A percentile compares a stretch with the other conserved stretches of the same genome.
phyloP scores from a whole-genome alignment of 2,797 vertebrate genomes.

The Momotus momota region DNA sequence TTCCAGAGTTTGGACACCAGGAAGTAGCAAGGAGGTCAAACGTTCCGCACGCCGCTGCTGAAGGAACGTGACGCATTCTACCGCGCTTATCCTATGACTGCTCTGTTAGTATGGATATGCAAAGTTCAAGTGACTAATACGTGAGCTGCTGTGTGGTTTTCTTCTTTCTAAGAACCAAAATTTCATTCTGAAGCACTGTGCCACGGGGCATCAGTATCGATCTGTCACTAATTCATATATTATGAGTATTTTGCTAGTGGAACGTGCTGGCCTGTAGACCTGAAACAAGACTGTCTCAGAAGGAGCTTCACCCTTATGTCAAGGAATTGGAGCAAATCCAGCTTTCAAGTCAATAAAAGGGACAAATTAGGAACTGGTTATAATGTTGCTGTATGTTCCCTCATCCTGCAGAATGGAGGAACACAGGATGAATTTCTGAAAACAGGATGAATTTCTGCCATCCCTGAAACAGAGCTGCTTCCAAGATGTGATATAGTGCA shows the following conservation, averaged over 20 bases:
- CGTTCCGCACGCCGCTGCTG: accelerated
- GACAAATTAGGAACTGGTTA: not conserved
- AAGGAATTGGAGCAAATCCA: not conserved
- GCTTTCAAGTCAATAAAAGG: not conserved
- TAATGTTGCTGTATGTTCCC: too few species aligned
- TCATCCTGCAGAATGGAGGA: not conserved
- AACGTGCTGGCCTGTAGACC: not conserved
- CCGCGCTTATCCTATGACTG: not conserved
- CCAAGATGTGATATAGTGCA: not conserved
- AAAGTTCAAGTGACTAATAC: not conserved
- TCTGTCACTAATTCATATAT: not conserved
- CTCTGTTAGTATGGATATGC: not conserved
- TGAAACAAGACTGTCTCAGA: not conserved
- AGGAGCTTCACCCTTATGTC: not conserved
- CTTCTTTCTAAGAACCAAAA: not conserved
- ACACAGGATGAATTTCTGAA: not conserved
- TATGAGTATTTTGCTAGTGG: not conserved
- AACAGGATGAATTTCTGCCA: not conserved
- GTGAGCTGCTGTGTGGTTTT: not conserved
- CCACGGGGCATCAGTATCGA: too few species aligned
- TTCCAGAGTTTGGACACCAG: not conserved
- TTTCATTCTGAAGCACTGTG: not conserved
- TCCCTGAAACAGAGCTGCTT: not conserved
- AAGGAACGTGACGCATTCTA: not conserved
- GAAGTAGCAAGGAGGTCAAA: not conserved